These are phyloP conservation scores for Diglossa brunneiventris DNA, from an alignment of 2,113 vertebrate species.

Conservation along the genomic window DNA sequence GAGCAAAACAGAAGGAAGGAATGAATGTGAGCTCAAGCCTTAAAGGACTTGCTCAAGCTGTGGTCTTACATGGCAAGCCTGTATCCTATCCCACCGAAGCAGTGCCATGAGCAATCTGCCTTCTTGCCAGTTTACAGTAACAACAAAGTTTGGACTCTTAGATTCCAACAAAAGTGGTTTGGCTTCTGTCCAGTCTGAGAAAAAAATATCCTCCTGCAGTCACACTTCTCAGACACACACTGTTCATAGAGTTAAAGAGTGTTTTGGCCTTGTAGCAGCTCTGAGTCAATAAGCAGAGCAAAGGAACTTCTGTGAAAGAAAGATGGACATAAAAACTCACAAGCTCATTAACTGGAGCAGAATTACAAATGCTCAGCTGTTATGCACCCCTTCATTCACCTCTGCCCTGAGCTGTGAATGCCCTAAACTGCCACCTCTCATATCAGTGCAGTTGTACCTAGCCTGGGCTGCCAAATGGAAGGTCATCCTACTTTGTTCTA, in stretches of 20 bases:
- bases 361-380: neutral
- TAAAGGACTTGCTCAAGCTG: neutral
- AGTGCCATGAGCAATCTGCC: neutral
- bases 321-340: neutral
- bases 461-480: neutral
- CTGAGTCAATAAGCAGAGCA: neutral
- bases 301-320: neutral
- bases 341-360: neutral
- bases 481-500: neutral
- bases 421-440: neutral
- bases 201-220: neutral
- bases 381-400: neutral
- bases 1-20: neutral
- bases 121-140: neutral
- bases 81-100: neutral
- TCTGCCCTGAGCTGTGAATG: neutral
- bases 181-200: neutral
- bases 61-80: neutral
- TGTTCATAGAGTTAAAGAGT: neutral
- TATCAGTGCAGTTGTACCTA: neutral
- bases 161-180: neutral
- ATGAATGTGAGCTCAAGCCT: neutral
- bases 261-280: neutral
- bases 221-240: neutral
- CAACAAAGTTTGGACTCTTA: neutral